Base-by-base conservation (phyloP, 2,888 invertebrate genomes). In the Itoplectis maculator region DNA sequence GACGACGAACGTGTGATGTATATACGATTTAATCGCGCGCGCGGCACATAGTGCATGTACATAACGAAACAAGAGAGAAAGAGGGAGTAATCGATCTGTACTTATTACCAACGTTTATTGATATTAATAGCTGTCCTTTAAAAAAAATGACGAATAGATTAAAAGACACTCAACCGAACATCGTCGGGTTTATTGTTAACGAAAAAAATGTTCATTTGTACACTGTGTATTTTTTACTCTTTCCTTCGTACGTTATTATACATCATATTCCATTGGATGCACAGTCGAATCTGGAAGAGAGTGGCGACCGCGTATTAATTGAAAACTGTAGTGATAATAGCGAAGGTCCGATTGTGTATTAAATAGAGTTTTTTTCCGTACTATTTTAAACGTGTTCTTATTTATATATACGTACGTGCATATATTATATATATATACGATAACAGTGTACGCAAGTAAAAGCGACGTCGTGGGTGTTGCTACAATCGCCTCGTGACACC, bases 51-150 rank as follows among this genome's bases (percentile, higher is more conserved):
- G 40, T 63, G 65, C 49, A 18, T 78, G 69, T 70, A 73, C 69
- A 76, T 59, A 75, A 78, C 61, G 78, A 83, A 74, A 56, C 29
- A 65, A 72, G 66, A 77, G 73, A 82, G 82, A 74, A 56, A 20
- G 59, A 72, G 66, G 74, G 73, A 82, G 82, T 80, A 74, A 81
- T 78, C 84, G 82, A 85, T 85, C 79, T 87, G 89, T 89, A 89
- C 89, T 89, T 89, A 89, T 89, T 89, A 89, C 75, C 47, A 86
- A 86, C 84, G 87, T 84, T 75, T 88, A 87, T 72, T 81, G 83
- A 87, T 84, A 86, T 86, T 70, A 75, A 86, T 87, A 85, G 85
- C 84, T 87, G 86, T 88, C 15, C 11, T 9, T 7, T 40, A 18
- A 61, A 61, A 40, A 40, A 23, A 18, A 59, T 56, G 8, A 56